Base-by-base conservation (phyloP, 2,113 vertebrate species). In the Pomatorhinus ruficollis region DNA sequence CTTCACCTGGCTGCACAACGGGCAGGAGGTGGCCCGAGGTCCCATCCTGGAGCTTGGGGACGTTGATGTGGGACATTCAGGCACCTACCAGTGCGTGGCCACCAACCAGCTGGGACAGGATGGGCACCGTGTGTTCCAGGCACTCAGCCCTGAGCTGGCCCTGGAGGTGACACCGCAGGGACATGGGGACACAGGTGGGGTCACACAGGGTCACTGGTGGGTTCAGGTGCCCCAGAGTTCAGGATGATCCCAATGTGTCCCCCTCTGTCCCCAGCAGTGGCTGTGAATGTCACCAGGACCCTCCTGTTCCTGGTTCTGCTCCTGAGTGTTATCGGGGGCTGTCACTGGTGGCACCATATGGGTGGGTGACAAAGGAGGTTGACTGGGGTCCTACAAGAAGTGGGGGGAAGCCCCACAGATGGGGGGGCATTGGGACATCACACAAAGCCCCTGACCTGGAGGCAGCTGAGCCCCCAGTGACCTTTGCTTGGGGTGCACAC, bases 41-140 rank as follows among this genome's bases (percentile, higher is more conserved):
- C 52, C 30, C 7, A 5, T 72, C 23, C 52, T 72, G 70, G 30
- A 42, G 9, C 70, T 72, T 1, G 5, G 39, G 10, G 8, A 11
- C 3, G 2, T 21, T 3, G 2, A 4, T 56, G 23, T 6, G 52
- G 16, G 31, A 56, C 39, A 56, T 56, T 72, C 5, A 0, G 50
- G 52, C 70, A 44, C 12, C 70, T 74, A 74, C 39, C 70, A 56
- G 31, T 74, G 52, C 8, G 6, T 57, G 71, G 40, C 70, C 70
- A 74, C 70, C 52, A 72, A 72, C 39, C 70, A 19, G 23, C 70
- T 44, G 50, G n/a, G 60, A 61, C 25, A 21, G 61, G 64, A 49
- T 4, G 6, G 52, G 39, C 39, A 42, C 39, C 16, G 22, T 6
- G 11, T 20, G 52, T 56, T 72, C 70, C 5, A 1, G 40, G 40